Percentiles rank a stretch among this genome's conserved stretches.
Conservation (phyloP, 1,140 invertebrate genomes). For the Hypsibius dujardini region DNA sequence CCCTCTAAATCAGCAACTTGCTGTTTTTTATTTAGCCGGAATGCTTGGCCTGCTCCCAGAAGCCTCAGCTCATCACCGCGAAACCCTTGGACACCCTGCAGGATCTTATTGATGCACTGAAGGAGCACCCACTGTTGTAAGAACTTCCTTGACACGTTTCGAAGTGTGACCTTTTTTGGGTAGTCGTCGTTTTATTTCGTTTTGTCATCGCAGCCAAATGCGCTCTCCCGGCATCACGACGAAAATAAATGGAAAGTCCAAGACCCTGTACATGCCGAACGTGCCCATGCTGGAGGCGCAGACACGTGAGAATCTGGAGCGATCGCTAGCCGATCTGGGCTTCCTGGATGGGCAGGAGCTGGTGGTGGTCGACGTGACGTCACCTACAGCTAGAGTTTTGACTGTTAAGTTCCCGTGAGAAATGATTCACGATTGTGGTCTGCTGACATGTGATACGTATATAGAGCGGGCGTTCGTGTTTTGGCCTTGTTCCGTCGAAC, state of each 20-base stretch:
- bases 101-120: conserved; percentile 59
- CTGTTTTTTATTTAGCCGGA: conserved; percentile 41
- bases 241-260: conserved; percentile 57
- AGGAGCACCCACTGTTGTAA: conserved; percentile 53
- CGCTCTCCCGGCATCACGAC: conserved; percentile 52
- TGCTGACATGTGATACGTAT: too few species aligned
- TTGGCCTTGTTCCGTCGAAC: too few species aligned
- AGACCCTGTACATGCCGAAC: conserved; percentile 76
- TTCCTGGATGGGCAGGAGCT: conserved; percentile 60
- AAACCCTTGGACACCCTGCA: conserved; percentile 55
- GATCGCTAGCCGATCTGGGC: conserved; percentile 58
- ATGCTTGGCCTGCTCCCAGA: conserved; percentile 68
- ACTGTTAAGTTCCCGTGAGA: too few species aligned
- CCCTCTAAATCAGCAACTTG: conserved; percentile 17
- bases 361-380: conserved; percentile 71
- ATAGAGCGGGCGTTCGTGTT: too few species aligned
- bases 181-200: neutral
- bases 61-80: conserved; percentile 45
- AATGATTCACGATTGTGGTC: too few species aligned
- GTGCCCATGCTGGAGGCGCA: conserved; percentile 61
- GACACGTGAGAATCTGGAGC: conserved; percentile 64
- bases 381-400: conserved; percentile 53
- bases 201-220: conserved; percentile 37
- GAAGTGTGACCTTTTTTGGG: neutral
- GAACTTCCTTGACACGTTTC: conserved; percentile 41